Conservation (phyloP, 1,140 invertebrate species). For the Thrips palmi region DNA sequence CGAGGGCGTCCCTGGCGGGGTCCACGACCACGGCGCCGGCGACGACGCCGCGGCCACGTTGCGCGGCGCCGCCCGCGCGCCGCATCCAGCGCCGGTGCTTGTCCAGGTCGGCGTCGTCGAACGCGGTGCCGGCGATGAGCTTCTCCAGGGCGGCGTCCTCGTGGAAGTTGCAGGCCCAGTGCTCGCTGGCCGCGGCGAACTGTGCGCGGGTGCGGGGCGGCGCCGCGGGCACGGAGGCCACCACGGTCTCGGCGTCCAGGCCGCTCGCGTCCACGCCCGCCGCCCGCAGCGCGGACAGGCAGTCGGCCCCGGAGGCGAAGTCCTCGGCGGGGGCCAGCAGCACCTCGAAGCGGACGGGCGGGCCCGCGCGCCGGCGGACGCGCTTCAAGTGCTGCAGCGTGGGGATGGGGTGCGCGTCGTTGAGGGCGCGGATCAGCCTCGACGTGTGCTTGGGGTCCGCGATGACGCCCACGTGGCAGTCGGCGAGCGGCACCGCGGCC, state of each 20-base stretch:
- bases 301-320: conserved; percentile 4
- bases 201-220: conserved; percentile 46
- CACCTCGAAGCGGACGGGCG: conserved; percentile 6
- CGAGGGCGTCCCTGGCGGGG: conserved; percentile 34
- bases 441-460: conserved; percentile 33
- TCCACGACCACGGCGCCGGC: conserved; percentile 46
- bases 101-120: conserved; percentile 33
- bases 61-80: conserved; percentile 29
- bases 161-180: conserved; percentile 79
- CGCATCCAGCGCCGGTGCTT: conserved; percentile 41
- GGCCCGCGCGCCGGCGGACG: too few relatives aligned
- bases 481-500: conserved; percentile 1
- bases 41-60: conserved; percentile 20
- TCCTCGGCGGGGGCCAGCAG: conserved; percentile 9
- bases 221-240: conserved; percentile 35
- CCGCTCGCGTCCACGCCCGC: conserved; percentile 26
- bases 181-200: conserved; percentile 33
- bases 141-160: conserved; percentile 50
- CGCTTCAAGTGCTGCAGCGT: conserved; percentile 53
- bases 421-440: conserved; percentile 34
- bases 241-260: conserved; percentile 29
- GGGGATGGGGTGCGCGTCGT: conserved; percentile 32
- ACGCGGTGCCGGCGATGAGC: conserved; percentile 38
- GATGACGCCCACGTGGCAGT: conserved; percentile 13
- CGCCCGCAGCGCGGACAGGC: background rate